Percentiles rank a stretch among this genome's conserved stretches.
phyloP scores from a whole-genome alignment of 2,113 vertebrate genomes.

The Odocoileus virginianus region DNA sequence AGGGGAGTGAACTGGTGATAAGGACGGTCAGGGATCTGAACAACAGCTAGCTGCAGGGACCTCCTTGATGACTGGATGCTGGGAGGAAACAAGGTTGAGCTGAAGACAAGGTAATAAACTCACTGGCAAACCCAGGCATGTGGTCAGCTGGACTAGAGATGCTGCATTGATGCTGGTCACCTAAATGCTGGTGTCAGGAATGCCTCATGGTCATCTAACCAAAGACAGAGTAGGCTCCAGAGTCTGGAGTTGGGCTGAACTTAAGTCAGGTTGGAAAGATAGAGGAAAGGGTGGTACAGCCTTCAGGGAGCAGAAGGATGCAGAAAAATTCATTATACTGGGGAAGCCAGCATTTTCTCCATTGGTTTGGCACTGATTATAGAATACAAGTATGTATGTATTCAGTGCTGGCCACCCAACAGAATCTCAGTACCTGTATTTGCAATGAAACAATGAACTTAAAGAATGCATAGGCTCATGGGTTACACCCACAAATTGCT shows the following conservation, averaged over 20 bases:
- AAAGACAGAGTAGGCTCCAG: not conserved
- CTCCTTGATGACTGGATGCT: not conserved
- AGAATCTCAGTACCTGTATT: not conserved
- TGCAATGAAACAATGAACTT: not conserved
- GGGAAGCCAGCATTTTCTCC: not conserved
- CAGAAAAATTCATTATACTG: not conserved
- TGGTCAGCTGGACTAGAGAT: not conserved
- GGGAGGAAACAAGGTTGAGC: not conserved
- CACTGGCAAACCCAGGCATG: not conserved
- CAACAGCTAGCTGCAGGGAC: not conserved
- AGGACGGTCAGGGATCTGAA: not conserved
- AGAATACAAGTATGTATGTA: not conserved
- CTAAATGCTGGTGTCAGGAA: not conserved
- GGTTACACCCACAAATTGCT: not conserved
- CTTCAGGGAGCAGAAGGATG: not conserved
- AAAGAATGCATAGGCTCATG: not conserved
- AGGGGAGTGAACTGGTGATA: fast-evolving
- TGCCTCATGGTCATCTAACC: not conserved
- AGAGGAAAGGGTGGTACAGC: not conserved
- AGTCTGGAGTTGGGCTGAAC: not conserved
- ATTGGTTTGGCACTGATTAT: not conserved
- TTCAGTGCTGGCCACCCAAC: not conserved
- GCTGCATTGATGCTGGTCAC: not conserved
- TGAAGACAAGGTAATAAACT: not conserved
- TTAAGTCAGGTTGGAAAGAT: not conserved